Percentiles rank a stretch among this genome's conserved stretches.
These are phyloP conservation scores for Xenopus borealis DNA, from an alignment of 2,113 vertebrate species.

Conservation along the genomic window DNA sequence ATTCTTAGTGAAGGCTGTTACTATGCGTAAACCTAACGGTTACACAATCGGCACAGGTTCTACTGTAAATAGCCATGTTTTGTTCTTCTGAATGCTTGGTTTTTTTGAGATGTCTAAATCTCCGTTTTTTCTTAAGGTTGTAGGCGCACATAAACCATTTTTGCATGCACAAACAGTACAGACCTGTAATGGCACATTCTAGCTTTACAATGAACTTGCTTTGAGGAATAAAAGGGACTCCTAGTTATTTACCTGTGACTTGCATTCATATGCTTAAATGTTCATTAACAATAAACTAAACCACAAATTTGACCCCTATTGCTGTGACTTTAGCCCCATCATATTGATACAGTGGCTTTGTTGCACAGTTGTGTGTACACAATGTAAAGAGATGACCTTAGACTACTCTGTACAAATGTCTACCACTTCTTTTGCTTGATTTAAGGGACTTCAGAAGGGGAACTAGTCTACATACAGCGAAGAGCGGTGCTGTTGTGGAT, in stretches of 20 bases:
- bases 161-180: conserved; percentile 29
- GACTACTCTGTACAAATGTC: neutral
- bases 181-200: conserved; percentile 4
- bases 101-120: neutral
- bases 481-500: neutral
- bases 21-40: neutral
- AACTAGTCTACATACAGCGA: neutral
- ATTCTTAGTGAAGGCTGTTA: neutral
- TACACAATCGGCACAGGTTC: neutral
- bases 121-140: neutral
- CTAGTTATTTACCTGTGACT: conserved; percentile 3
- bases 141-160: conserved; percentile 1
- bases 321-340: no score
- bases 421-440: neutral
- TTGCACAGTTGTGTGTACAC: no score
- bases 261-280: neutral
- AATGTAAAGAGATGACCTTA: no score
- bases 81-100: neutral
- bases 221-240: conserved; percentile 1
- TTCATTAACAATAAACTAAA: neutral
- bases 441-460: neutral
- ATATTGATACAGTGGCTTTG: no score
- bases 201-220: conserved; percentile 2
- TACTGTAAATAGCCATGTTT: neutral
- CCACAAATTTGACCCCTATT: no score